Conservation (phyloP, 2,888 invertebrate species). For the Sipha maydis region DNA sequence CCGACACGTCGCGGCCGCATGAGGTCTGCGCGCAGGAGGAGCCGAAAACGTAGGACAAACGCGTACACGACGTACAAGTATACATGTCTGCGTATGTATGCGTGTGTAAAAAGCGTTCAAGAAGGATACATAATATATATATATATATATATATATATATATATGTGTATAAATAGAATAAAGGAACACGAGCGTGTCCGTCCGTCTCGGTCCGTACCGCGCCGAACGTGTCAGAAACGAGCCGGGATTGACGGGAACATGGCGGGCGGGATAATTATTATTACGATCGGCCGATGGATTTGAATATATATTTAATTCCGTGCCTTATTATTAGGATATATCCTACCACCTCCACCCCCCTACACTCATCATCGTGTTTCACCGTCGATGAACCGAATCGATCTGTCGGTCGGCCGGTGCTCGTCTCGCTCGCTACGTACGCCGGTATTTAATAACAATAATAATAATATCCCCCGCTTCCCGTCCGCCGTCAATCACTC, state of each 20-base stretch:
- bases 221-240: conserved; percentile 40
- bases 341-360: background rate
- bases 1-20: conserved; percentile 28
- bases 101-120: too few species aligned
- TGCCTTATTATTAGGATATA: conserved; percentile 43
- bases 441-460: conserved; percentile 47
- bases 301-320: conserved; percentile 43
- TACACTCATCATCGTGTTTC: background rate
- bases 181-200: background rate
- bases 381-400: conserved; percentile 45
- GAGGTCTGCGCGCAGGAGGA: conserved; percentile 19
- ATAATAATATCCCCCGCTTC: background rate
- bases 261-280: conserved; percentile 34
- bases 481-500: background rate
- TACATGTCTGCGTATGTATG: too few species aligned
- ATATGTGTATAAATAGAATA: too few species aligned
- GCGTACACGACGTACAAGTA: too few species aligned
- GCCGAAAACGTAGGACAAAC: background rate
- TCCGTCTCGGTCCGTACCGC: background rate
- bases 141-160: too few species aligned
- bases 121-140: too few species aligned
- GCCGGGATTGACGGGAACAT: background rate
- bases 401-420: conserved; percentile 17
- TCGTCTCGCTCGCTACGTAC: background rate
- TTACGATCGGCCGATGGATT: conserved; percentile 52